These are phyloP conservation scores for Pan paniscus DNA, from an alignment of 2,113 vertebrate genomes.

Conservation along the genomic window DNA sequence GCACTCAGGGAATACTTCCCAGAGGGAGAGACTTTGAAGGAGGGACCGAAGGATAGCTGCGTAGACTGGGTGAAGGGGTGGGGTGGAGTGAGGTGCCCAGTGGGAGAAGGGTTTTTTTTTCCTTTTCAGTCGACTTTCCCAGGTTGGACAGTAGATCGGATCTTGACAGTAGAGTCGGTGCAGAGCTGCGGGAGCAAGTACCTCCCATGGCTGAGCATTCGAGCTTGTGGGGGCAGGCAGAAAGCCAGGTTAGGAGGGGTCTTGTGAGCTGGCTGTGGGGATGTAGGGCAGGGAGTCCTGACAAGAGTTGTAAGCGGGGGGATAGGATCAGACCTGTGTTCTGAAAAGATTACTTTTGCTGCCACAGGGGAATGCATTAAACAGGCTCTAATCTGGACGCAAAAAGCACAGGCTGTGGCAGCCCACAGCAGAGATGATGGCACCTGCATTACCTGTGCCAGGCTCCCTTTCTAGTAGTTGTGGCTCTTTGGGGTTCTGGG, in stretches of 20 bases:
- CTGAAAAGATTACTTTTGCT: background rate
- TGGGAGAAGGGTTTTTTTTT: background rate
- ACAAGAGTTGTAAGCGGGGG: background rate
- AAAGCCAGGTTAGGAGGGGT: background rate
- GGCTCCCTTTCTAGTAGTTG: background rate
- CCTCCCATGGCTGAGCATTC: accelerated
- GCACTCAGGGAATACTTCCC: background rate
- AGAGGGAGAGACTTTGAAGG: background rate
- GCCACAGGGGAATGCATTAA: background rate
- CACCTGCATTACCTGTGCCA: background rate
- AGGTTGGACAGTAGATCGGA: background rate
- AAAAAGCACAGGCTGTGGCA: background rate
- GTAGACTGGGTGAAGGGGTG: background rate
- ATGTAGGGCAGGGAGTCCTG: too few relatives aligned
- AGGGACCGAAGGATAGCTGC: background rate
- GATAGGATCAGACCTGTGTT: background rate
- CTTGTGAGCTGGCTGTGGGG: background rate
- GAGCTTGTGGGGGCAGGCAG: background rate
- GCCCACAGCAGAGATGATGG: accelerated
- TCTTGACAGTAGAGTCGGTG: background rate
- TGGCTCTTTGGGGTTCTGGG: background rate
- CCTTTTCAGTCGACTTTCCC: background rate
- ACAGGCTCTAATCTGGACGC: background rate
- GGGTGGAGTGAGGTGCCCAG: background rate
- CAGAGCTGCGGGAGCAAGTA: background rate